phyloP scores from a whole-genome alignment of 2,113 vertebrate genomes.

The human region GRCh38 chr2:8674501-8675000 shows the following conservation, averaged over 20 bases:
- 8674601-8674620: not conserved
- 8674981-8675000: too few species aligned
- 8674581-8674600: rapidly evolving
- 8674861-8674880: not conserved
- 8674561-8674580: not conserved
- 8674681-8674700: too few species aligned
- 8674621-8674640: not conserved
- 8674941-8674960: too few species aligned
- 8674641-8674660: not conserved
- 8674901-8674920: too few species aligned
- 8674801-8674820: not conserved
- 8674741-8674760: not conserved
- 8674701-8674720: not conserved
- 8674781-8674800: not conserved
- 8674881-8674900: not conserved
- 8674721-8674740: not conserved
- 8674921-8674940: too few species aligned
- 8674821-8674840: not conserved
- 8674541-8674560: not conserved
- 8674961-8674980: too few species aligned
- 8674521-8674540: not conserved
- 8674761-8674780: not conserved
- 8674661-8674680: not conserved
- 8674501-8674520: rapidly evolving
- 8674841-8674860: not conserved